These are phyloP conservation scores for Zaprionus tsacasi DNA, from an alignment of 1,140 invertebrate species.

Conservation along the genomic window DNA sequence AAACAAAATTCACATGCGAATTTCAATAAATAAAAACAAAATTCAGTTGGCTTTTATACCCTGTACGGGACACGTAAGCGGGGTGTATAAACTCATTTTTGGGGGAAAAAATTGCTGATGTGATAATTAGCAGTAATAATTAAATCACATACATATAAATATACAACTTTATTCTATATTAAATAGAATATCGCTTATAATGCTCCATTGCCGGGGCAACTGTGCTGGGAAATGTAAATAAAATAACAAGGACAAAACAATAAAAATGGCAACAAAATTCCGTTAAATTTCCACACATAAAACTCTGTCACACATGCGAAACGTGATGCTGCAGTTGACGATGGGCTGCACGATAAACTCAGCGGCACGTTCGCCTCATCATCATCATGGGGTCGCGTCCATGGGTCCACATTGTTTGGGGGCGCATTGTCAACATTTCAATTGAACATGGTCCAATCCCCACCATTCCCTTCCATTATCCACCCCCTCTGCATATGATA, in stretches of 20 bases:
- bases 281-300: neutral
- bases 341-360: constrained; percentile 9
- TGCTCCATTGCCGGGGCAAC: neutral
- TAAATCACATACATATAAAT: too few species aligned
- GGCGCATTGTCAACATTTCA: constrained; percentile 19
- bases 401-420: too few species aligned
- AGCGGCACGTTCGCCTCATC: constrained; percentile 40
- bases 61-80: neutral
- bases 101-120: too few species aligned
- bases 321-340: constrained; percentile 22
- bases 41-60: constrained; percentile 1
- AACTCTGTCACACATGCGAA: constrained; percentile 21
- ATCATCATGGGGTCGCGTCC: neutral
- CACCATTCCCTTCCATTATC: neutral
- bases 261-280: constrained; percentile 4
- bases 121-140: too few species aligned
- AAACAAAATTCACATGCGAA: constrained; percentile 17
- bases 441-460: constrained; percentile 29
- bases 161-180: too few species aligned
- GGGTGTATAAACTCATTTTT: neutral
- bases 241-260: constrained; percentile 5
- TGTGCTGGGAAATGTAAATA: neutral
- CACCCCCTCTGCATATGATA: neutral
- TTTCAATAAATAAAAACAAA: neutral
- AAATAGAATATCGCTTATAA: too few species aligned